Conservation (phyloP, 2,888 invertebrate genomes). For the Sarcophaga variegata region DNA sequence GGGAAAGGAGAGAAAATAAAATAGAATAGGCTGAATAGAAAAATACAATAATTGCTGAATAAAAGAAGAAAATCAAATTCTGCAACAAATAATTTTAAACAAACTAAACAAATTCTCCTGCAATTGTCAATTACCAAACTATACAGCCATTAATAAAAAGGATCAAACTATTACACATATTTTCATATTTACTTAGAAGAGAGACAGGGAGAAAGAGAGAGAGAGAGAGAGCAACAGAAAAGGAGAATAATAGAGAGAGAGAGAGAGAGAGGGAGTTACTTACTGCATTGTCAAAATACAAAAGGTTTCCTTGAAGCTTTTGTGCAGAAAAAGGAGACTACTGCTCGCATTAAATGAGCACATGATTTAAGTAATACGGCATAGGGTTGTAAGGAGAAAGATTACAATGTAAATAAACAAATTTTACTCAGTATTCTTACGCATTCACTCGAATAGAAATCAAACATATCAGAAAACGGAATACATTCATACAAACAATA, state of each 20-base stretch:
- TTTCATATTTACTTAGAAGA: no score
- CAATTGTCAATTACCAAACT: no score
- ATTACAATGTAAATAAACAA: not conserved
- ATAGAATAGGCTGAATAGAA: conserved; percentile 47
- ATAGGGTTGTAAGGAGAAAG: not conserved
- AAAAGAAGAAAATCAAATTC: conserved; percentile 31
- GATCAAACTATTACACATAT: no score
- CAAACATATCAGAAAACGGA: not conserved
- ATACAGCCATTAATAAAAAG: no score
- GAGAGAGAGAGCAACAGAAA: no score
- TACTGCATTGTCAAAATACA: no score
- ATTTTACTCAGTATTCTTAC: not conserved
- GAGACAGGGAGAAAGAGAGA: no score
- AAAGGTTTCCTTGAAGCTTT: not conserved
- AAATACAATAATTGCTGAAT: conserved; percentile 59
- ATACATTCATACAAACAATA: not conserved
- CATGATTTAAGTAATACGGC: no score
- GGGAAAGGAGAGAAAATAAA: conserved; percentile 21
- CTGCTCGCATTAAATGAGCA: no score
- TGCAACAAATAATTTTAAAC: not conserved
- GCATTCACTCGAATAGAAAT: not conserved
- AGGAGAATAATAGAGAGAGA: no score
- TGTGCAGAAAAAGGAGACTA: not conserved
- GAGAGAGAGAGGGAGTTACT: no score
- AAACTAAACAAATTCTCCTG: no score